Base-by-base conservation (phyloP, 2,888 invertebrate genomes). In the Ernsta delagoae region DNA sequence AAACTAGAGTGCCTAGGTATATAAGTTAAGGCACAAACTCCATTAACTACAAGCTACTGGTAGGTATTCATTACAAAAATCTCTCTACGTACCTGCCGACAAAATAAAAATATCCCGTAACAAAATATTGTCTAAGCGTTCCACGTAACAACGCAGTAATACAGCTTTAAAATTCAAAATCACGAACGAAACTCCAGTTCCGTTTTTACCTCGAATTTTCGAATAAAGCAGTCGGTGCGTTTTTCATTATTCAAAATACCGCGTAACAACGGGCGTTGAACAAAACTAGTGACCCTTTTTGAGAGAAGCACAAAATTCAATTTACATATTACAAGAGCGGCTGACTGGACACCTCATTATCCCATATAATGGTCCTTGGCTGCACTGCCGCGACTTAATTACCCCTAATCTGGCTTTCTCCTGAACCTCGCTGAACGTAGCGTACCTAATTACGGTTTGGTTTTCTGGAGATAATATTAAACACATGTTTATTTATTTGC, bases 341-440 rank as follows among this genome's bases (percentile, higher is more conserved):
- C 86, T 85, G 90, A 87, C 86, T 90, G 90, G 90, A 86, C 91
- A 88, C 86, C 90, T 90, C 90, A 90, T 91, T 91, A 90, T 88
- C 89, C 90, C 88, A 85, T 87, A 87, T 90, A 90, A 90, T 87
- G 85, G 86, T 82, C 77, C 81, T 75, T 83, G 84, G 84, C 79
- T 85, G 86, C 87, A 87, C 85, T 88, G 86, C 87, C 87, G 80
- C 85, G 87, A 87, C 88, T 89, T 90, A 89, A 91, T 90, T 90
- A 89, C 88, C 86, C 84, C 85, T 90, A 90, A 90, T 91, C 89
- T 88, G 85, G 87, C 83, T 86, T 89, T 89, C 87, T 79, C 84
- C 16, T 83, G 86, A 88, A 85, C 88, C 86, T 85, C 88, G 24
- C 24, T 1, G 24, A 24, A 24, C 24, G 24, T 24, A 24, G 24